Evolutionary conservation across 1,140 invertebrate species (phyloP).

Genomic region (Drosophila nebulosa): DNA sequence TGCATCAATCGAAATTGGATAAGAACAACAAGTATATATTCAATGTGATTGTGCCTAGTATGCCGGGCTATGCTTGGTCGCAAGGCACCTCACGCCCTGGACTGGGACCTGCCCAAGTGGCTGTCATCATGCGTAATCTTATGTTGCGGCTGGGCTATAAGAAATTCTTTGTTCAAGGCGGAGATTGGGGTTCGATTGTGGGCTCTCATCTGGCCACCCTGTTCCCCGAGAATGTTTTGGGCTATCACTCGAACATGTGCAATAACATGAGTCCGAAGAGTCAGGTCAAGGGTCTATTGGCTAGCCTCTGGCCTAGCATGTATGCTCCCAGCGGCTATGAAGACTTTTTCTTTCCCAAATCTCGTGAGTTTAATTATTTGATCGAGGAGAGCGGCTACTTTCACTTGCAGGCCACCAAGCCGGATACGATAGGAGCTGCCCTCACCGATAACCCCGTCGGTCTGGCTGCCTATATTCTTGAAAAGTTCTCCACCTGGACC

Average conservation of each 20-base stretch:
- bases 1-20: conserved; percentile 83
- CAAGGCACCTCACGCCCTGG: conserved; percentile 84
- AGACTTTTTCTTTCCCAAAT: conserved; percentile 85
- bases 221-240: conserved; percentile 86
- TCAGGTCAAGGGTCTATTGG: conserved; percentile 78
- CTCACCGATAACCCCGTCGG: conserved; percentile 87
- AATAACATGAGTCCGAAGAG: conserved; percentile 49
- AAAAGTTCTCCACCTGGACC: conserved; percentile 92
- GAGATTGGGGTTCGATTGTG: conserved; percentile 90
- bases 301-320: conserved; percentile 82
- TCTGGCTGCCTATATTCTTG: conserved; percentile 91
- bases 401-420: conserved; percentile 93
- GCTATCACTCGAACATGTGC: conserved; percentile 86
- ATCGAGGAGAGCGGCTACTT: conserved; percentile 90
- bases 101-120: conserved; percentile 84
- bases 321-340: conserved; percentile 83
- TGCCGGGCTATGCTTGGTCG: conserved; percentile 91
- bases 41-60: conserved; percentile 89
- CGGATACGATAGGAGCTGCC: conserved; percentile 90
- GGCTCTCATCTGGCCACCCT: conserved; percentile 84
- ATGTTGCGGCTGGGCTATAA: conserved; percentile 90
- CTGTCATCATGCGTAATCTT: conserved; percentile 89
- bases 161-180: conserved; percentile 91
- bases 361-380: conserved; percentile 81
- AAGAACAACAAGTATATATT: conserved; percentile 85